Conservation (phyloP, 2,797 vertebrate species). For the Myotis planiceps region DNA sequence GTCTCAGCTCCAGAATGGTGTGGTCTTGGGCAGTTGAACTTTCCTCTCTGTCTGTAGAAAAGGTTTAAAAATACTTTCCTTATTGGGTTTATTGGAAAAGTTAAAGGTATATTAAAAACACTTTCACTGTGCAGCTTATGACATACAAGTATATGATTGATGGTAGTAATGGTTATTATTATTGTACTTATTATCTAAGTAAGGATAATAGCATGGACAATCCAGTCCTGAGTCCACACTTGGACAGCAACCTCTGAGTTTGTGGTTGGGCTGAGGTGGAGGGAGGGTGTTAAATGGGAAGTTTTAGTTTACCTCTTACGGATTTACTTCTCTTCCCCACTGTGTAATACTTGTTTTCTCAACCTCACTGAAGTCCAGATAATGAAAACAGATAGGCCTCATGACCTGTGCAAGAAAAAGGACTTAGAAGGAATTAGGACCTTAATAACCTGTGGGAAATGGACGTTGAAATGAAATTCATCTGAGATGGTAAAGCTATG, state of each 20-base stretch:
- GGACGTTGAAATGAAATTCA: constrained; percentile 33
- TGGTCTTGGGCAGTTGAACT: background rate
- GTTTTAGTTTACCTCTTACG: background rate
- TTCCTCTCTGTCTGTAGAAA: background rate
- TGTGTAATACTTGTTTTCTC: constrained; percentile 8
- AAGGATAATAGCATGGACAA: background rate
- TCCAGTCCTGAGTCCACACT: background rate
- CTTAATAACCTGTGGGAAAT: constrained; percentile 37
- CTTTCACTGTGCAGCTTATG: background rate
- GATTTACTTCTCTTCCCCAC: background rate
- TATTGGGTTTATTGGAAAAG: background rate
- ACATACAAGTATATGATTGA: background rate
- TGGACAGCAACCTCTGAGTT: background rate
- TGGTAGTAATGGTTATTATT: background rate
- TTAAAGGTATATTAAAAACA: background rate
- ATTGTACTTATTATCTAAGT: background rate
- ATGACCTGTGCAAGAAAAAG: background rate
- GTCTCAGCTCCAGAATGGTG: background rate
- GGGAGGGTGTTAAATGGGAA: background rate
- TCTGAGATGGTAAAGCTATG: background rate
- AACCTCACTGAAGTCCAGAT: background rate
- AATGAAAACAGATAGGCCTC: background rate
- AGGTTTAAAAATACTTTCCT: background rate
- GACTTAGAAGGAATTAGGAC: background rate
- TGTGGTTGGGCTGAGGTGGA: background rate